Base-by-base conservation (phyloP, 2,113 vertebrate species). In the Callospermophilus lateralis region DNA sequence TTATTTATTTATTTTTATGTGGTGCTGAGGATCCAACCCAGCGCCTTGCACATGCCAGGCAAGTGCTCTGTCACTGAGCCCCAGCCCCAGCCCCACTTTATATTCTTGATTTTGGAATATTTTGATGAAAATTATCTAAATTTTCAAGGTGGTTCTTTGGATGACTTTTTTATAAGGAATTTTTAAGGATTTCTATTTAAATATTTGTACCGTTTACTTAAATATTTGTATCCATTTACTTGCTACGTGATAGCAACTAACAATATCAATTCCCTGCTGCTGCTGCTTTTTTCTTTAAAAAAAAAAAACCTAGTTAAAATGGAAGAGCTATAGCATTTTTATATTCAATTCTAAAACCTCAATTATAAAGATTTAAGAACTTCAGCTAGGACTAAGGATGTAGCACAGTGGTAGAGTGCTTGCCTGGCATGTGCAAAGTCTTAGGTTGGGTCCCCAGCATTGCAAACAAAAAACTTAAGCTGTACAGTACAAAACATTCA, bases 161-260 rank as follows among this genome's bases (percentile, higher is more conserved):
- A 37, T 92, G 87, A 84, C n/a, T 76, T 96, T 76, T 96, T 51
- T 53, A 0, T 63, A 19, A 95, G 26, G 73, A 88, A 84, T 3
- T 28, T 51, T 67, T 13, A 51, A 88, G 22, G 8, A 61, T 39
- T 67, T 39, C 24, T 63, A 26, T 70, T 70, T n/a, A 96, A 95
- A 73, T 94, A 86, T 93, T 96, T 92, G 7, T 92, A 68, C 45
- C 19, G n/a, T 93, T 93, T 84, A n/a, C 28, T 90, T 95, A 96
- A 95, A 73, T 94, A 86, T 93, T 96, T 92, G 7, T 92, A 68
- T 92, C 45, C 15, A n/a, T 96, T 93, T 84, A 37, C 30, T 93
- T 92, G 58, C 13, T 85, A 74, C 48, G 48, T 51, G 51, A 91
- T 88, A 94, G 68, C 80, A 89, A 12, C 86, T 89, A 51, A 26